phyloP scores from a whole-genome alignment of 2,888 invertebrate genomes.

The Noctuana brunneofusca region DNA sequence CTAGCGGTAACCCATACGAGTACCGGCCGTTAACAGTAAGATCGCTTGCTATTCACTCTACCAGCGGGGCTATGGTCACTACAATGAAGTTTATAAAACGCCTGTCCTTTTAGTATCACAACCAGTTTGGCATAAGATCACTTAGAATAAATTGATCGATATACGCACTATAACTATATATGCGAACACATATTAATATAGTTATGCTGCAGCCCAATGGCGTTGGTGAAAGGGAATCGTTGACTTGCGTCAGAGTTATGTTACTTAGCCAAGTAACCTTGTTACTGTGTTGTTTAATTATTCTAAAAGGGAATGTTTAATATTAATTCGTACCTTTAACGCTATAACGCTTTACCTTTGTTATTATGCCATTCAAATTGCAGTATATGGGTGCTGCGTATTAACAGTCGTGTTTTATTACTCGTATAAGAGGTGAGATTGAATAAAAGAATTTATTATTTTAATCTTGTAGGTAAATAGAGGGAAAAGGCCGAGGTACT shows the following conservation, averaged over 20 bases:
- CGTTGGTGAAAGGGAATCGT: slow-evolving; percentile 70
- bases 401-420: too few relatives aligned
- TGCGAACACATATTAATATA: slow-evolving; percentile 9
- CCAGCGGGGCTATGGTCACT: too few relatives aligned
- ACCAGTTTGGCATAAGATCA: neutral
- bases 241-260: slow-evolving; percentile 58
- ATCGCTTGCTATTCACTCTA: too few relatives aligned
- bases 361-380: neutral
- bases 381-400: too few relatives aligned
- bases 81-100: too few relatives aligned
- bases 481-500: too few relatives aligned
- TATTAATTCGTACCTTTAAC: slow-evolving; percentile 17
- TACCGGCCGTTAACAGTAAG: too few relatives aligned
- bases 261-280: slow-evolving; percentile 48
- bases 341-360: neutral
- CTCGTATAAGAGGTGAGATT: too few relatives aligned
- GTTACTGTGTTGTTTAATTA: slow-evolving; percentile 39
- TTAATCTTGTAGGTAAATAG: too few relatives aligned
- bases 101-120: too few relatives aligned
- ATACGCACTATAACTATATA: neutral
- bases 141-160: neutral
- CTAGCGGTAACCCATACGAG: too few relatives aligned
- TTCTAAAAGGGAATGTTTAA: slow-evolving; percentile 30
- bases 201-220: slow-evolving; percentile 52
- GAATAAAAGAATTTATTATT: too few relatives aligned